Conservation (phyloP, 2,888 invertebrate genomes). For the Agonum fuliginosum region DNA sequence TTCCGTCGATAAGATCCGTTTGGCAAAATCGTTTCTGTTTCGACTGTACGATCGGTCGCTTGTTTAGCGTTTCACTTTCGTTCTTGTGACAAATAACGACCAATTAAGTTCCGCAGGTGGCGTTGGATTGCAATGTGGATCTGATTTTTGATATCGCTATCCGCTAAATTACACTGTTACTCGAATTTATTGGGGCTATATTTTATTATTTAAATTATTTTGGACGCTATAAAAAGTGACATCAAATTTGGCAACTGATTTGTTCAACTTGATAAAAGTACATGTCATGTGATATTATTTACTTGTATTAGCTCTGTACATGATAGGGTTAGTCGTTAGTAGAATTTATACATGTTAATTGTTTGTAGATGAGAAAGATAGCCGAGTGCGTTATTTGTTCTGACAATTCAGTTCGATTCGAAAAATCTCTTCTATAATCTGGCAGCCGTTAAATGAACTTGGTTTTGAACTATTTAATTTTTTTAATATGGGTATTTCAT, state of each 20-base stretch:
- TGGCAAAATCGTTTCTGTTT: constrained; percentile 9
- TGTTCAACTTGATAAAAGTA: neutral
- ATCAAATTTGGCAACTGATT: neutral
- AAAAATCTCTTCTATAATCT: no score
- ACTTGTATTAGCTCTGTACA: no score
- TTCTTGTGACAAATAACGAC: constrained; percentile 27
- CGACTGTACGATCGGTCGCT: neutral
- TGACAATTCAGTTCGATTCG: no score
- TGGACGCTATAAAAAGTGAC: neutral
- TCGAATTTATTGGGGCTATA: constrained; percentile 11
- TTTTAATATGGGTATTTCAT: no score
- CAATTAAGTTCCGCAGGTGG: constrained; percentile 35
- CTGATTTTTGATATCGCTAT: constrained; percentile 23
- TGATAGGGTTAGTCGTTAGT: no score
- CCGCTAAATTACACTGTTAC: constrained; percentile 11
- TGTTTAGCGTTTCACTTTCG: constrained; percentile 8
- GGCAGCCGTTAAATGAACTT: no score
- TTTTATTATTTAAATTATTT: constrained; percentile 35
- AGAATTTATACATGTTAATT: no score
- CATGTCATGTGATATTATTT: no score
- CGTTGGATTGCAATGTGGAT: neutral
- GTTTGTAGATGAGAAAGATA: no score
- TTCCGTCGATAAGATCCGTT: constrained; percentile 18
- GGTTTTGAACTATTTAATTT: no score
- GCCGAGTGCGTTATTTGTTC: no score